Evolutionary conservation across 1,140 invertebrate species (phyloP), one percentile per base, ranked within the genome.

Genomic region (Sinonovacula constricta): DNA sequence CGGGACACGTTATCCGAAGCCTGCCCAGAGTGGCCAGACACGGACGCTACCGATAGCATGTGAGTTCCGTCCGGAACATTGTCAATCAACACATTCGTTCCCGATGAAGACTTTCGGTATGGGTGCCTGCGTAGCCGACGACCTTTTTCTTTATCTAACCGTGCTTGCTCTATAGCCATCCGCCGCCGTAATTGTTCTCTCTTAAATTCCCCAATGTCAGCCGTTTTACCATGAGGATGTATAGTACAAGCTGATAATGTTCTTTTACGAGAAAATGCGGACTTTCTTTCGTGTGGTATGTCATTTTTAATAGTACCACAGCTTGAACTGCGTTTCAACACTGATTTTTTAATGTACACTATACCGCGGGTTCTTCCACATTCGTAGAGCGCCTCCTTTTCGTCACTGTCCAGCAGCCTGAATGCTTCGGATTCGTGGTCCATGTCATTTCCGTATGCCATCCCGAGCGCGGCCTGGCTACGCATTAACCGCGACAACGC

Each of bases 301-400:
- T 56, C 22, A 22, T 69, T 56, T n/a, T 75, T 71, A 39, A 86
- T 59, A 33, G 84, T 74, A 15, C 67, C 80, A 53, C 80, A 75
- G 53, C 86, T 87, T 1, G 57, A 63, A 69, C 83, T 83, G 78
- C 84, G 83, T 68, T 83, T 78, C 2, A 86, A 33, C 26, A 69
- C 62, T 15, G 68, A 30, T 59, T 67, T 76, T 14, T 67, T 26
- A n/a, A 72, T 56, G 14, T 74, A 81, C 33, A 62, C 45, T 18
- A 86, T 70, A 22, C 85, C 82, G 15, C 51, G 34, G 53, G 14
- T 77, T 39, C 28, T 62, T 0, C 78, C 85, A 66, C 69, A 79
- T 2, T 70, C 34, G 28, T 69, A 81, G 26, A 87, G 45, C 1
- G 72, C 49, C 14, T 22, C 75, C 34, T 81, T 70, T 36, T 87